Evolutionary conservation across 2,797 vertebrate species (phyloP).

Genomic region (Echeneis naucrates): DNA sequence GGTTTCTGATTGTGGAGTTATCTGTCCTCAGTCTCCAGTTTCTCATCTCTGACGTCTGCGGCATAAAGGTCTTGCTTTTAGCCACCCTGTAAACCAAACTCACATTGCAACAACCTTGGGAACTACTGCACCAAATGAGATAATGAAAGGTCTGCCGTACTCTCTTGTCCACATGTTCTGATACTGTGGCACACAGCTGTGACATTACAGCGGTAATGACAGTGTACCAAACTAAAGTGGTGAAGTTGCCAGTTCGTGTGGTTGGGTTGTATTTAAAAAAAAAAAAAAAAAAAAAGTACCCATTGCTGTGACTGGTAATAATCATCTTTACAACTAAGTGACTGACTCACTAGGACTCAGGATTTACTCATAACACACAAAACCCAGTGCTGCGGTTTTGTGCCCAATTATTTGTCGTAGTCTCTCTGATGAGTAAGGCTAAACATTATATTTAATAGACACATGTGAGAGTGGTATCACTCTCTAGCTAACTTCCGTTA

Average conservation of each 20-base stretch:
- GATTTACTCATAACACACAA: no score
- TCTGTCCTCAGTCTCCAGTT: neutral
- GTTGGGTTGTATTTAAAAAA: constrained; percentile 23
- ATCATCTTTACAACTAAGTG: constrained; percentile 19
- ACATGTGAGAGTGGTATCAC: neutral
- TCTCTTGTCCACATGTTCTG: constrained; percentile 30
- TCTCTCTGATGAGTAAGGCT: neutral
- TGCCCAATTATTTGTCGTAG: neutral
- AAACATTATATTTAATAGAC: neutral
- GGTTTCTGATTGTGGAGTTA: neutral
- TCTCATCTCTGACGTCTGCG: constrained; percentile 27
- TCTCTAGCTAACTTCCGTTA: neutral
- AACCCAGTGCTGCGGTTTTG: no score
- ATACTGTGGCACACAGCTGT: constrained; percentile 45
- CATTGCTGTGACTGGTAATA: constrained; percentile 30
- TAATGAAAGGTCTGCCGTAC: constrained; percentile 71
- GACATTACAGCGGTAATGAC: constrained; percentile 62
- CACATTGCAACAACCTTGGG: constrained; percentile 54
- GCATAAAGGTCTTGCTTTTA: constrained; percentile 17
- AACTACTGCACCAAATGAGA: constrained; percentile 60
- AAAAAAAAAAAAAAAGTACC: constrained; percentile 7
- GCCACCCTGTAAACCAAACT: constrained; percentile 51
- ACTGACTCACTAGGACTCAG: no score
- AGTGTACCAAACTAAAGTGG: constrained; percentile 54
- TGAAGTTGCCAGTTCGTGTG: constrained; percentile 49